Conservation (phyloP, 2,888 invertebrate species). For the Coelogynopora nodosa region DNA sequence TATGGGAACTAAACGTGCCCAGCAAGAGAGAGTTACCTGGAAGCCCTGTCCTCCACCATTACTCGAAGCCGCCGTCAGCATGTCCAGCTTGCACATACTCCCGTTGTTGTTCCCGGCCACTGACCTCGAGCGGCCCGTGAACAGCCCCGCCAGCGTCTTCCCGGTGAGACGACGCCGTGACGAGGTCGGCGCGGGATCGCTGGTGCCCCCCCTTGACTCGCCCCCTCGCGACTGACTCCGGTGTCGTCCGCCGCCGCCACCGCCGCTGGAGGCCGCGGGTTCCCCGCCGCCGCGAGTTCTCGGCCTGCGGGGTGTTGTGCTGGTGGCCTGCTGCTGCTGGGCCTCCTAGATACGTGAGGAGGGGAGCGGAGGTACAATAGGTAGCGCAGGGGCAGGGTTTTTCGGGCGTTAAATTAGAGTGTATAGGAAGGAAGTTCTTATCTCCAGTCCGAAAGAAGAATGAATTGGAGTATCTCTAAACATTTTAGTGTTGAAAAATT, state of each 20-base stretch:
- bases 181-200: not conserved
- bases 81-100: not conserved
- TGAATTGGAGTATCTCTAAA: no score
- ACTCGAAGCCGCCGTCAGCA: not conserved
- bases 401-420: no score
- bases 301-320: not conserved
- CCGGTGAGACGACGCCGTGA: not conserved
- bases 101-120: constrained; percentile 17
- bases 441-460: no score
- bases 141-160: not conserved
- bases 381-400: no score
- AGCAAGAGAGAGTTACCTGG: not conserved
- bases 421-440: no score
- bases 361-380: no score
- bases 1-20: no score
- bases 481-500: no score
- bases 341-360: not conserved
- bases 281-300: not conserved
- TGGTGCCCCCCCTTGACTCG: not conserved
- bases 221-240: not conserved
- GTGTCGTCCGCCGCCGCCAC: not conserved
- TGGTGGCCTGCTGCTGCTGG: not conserved
- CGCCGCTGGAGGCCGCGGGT: not conserved
- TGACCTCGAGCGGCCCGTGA: not conserved
- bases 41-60: constrained; percentile 1